Conservation (phyloP, 2,797 vertebrate genomes). For the Cuculus canorus region DNA sequence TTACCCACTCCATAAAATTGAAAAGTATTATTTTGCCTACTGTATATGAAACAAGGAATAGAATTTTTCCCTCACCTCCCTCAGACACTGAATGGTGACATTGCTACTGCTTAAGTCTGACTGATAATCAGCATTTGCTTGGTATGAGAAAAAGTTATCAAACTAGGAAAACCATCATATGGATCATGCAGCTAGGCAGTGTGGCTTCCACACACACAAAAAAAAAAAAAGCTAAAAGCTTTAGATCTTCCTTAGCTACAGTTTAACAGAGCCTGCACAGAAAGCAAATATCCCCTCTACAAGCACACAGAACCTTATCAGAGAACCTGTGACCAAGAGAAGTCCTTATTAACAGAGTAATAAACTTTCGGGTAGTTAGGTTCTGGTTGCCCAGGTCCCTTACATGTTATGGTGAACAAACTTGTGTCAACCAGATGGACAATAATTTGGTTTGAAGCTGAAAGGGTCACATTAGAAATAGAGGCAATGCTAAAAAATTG, state of each 20-base stretch:
- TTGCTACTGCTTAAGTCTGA: not conserved
- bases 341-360: not conserved
- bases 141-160: not conserved
- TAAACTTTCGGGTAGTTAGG: not conserved
- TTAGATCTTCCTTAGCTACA: not conserved
- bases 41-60: not conserved
- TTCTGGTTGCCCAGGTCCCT: not conserved
- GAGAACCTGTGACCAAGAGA: not conserved
- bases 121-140: not conserved
- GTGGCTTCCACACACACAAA: not conserved
- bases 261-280: not conserved
- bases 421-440: not conserved
- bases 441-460: not conserved
- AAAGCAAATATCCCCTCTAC: not conserved
- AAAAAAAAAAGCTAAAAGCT: not conserved
- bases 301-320: not conserved
- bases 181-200: not conserved
- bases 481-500: not conserved
- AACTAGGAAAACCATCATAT: not conserved
- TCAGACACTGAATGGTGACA: not conserved
- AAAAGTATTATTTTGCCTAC: not conserved
- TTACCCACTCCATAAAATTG: not conserved
- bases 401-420: not conserved
- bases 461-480: not conserved
- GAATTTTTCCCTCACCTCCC: not conserved